phyloP scores from a whole-genome alignment of 2,797 vertebrate genomes.

The Lutjanus campechanus region DNA sequence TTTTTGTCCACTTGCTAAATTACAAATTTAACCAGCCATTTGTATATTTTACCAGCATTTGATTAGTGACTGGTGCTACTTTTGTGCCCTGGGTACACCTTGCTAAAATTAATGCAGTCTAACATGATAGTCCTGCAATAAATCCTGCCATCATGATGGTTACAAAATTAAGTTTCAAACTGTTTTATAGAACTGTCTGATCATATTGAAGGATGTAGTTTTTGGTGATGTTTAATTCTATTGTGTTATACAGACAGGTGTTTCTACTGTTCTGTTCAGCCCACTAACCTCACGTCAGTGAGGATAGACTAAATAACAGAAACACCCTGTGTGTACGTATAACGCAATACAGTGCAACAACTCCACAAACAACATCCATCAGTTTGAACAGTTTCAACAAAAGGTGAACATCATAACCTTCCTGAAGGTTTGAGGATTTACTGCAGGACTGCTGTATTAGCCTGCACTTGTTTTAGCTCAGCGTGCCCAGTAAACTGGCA shows the following conservation, averaged over 20 bases:
- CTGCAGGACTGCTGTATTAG: not conserved
- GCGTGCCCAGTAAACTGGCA: too few species aligned
- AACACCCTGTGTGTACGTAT: not conserved
- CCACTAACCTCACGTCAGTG: not conserved
- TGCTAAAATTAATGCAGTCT: not conserved
- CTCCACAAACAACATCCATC: not conserved
- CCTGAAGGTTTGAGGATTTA: not conserved
- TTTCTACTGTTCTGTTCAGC: not conserved
- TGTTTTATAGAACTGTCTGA: too few species aligned
- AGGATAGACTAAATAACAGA: not conserved
- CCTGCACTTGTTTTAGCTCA: not conserved
- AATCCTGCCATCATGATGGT: too few species aligned
- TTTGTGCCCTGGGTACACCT: too few species aligned
- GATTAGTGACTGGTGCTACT: too few species aligned
- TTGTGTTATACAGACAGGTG: not conserved
- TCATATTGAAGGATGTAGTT: not conserved
- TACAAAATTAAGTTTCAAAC: not conserved
- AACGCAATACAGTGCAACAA: not conserved
- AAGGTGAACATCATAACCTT: not conserved
- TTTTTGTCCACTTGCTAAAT: too few species aligned
- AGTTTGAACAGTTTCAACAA: not conserved
- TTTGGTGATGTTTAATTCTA: not conserved
- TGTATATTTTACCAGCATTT: too few species aligned
- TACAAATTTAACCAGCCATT: too few species aligned
- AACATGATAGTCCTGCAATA: not conserved